phyloP scores from a whole-genome alignment of 2,888 invertebrate species.

The Portevinia maculata region DNA sequence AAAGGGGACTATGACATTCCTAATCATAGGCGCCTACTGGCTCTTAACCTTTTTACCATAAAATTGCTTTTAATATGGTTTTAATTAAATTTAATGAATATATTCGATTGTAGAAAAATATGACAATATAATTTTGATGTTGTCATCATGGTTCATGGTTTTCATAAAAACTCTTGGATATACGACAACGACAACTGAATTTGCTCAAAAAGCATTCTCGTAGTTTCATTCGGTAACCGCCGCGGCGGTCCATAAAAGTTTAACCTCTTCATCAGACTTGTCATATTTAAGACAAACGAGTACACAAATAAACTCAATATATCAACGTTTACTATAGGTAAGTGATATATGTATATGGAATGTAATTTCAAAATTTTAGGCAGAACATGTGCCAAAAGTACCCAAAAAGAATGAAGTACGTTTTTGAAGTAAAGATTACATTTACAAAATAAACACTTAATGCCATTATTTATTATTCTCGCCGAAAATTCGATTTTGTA shows the following conservation, averaged over 20 bases:
- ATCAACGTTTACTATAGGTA: background rate
- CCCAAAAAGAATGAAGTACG: slow-evolving; percentile 10
- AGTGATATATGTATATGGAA: background rate
- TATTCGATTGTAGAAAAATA: too few species aligned
- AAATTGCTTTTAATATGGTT: too few species aligned
- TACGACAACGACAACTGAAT: too few species aligned
- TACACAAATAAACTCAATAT: background rate
- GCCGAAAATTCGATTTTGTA: slow-evolving; percentile 50
- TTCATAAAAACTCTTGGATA: too few species aligned
- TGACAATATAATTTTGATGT: too few species aligned
- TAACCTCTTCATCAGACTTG: background rate
- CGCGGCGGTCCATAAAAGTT: background rate
- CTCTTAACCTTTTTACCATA: too few species aligned
- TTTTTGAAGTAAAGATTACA: slow-evolving; percentile 27
- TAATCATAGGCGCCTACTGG: too few species aligned
- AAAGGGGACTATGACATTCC: too few species aligned
- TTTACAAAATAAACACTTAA: slow-evolving; percentile 55
- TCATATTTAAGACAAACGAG: background rate
- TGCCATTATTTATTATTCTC: slow-evolving; percentile 33
- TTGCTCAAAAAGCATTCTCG: too few species aligned
- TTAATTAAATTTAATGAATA: too few species aligned
- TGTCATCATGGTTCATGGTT: too few species aligned
- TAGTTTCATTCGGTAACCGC: too few species aligned
- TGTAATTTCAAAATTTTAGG: slow-evolving; percentile 2
- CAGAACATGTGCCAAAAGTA: slow-evolving; percentile 1